Conservation (phyloP, 2,113 vertebrate genomes). For the Erpornis zantholeuca region DNA sequence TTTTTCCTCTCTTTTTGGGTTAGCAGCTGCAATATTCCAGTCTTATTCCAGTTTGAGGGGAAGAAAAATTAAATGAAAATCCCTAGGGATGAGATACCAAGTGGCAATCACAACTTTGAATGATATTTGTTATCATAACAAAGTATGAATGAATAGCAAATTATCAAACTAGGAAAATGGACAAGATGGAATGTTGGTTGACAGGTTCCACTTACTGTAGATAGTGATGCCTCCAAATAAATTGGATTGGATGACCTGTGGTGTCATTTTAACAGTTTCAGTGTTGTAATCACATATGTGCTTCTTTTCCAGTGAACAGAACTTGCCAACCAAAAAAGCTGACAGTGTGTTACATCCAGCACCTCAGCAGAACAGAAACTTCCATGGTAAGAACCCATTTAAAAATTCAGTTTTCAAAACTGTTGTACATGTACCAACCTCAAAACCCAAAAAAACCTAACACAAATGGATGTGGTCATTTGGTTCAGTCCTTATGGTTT, state of each 20-base stretch:
- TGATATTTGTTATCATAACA: neutral
- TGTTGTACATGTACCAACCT: neutral
- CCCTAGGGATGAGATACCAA: neutral
- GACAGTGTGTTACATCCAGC: neutral
- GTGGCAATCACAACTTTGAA: neutral
- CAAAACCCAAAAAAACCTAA: neutral
- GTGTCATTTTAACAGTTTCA: neutral
- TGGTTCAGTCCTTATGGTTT: neutral
- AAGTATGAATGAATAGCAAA: neutral
- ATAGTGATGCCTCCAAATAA: neutral
- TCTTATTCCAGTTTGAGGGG: neutral
- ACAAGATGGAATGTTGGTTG: neutral
- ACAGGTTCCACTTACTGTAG: neutral
- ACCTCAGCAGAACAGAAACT: conserved; percentile 59
- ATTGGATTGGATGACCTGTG: neutral
- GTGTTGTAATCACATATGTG: neutral
- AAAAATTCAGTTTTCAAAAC: neutral
- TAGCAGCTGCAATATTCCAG: neutral
- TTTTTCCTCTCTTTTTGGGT: neutral
- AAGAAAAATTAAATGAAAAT: neutral
- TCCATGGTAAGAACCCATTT: conserved; percentile 63
- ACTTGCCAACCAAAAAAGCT: conserved; percentile 64
- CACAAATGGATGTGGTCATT: neutral
- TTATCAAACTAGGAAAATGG: neutral
- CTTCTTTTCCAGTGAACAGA: conserved; percentile 81